phyloP scores from a whole-genome alignment of 2,797 vertebrate species.

The Poecilia gillii region DNA sequence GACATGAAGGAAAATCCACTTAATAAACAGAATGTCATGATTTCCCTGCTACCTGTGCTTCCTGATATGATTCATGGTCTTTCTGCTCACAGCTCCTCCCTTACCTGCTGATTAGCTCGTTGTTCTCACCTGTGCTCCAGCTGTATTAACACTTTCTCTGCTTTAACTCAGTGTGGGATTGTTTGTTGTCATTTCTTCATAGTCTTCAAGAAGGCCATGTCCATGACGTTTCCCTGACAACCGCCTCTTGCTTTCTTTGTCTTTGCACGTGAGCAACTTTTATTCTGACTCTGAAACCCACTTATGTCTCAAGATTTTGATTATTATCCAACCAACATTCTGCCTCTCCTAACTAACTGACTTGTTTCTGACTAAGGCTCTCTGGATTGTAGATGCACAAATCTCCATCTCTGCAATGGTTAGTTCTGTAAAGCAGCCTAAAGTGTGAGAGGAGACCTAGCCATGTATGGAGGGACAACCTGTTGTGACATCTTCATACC shows the following conservation, averaged over 20 bases:
- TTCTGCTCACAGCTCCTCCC: background rate
- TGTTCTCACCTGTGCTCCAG: background rate
- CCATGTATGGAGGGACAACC: background rate
- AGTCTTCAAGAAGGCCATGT: background rate
- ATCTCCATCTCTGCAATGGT: background rate
- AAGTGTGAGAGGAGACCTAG: background rate
- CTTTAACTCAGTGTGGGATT: background rate
- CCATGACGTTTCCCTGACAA: background rate
- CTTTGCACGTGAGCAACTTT: background rate
- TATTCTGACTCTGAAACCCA: background rate
- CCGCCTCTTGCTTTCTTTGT: background rate
- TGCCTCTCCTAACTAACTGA: background rate
- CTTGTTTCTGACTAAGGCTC: background rate
- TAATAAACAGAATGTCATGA: background rate
- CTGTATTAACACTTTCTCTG: background rate
- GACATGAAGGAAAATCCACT: background rate
- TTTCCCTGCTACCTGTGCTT: background rate
- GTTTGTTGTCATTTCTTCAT: background rate
- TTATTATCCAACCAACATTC: background rate
- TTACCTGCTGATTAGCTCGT: background rate
- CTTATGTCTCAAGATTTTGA: background rate
- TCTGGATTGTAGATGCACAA: background rate
- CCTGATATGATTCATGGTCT: background rate
- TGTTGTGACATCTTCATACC: background rate
- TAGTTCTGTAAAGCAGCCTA: background rate